Evolutionary conservation across 2,888 invertebrate genomes (phyloP).

Genomic region (Caenorhabditis uteleia): DNA sequence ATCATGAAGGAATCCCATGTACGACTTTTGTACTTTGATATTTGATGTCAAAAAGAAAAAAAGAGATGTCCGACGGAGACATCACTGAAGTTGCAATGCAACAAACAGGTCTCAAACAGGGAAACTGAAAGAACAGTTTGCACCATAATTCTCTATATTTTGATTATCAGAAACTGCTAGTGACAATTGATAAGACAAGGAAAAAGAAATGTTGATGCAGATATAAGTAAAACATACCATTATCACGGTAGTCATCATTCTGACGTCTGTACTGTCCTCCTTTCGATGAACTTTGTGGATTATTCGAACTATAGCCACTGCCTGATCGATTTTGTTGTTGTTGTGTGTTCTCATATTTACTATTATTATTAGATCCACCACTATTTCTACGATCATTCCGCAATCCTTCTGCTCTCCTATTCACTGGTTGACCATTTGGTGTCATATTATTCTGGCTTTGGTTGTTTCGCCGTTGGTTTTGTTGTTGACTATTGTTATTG

Average conservation of each 20-base stretch:
- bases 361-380: constrained; percentile 5
- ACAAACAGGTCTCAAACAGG: no score
- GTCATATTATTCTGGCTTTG: no score
- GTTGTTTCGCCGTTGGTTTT: constrained; percentile 11
- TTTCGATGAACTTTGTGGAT: constrained; percentile 1
- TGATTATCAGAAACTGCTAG: no score
- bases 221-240: constrained; percentile 10
- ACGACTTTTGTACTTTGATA: no score
- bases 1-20: no score
- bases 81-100: no score
- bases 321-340: constrained; percentile 1
- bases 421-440: constrained; percentile 25
- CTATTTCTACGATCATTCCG: constrained; percentile 32
- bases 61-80: no score
- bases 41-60: no score
- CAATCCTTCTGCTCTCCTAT: constrained; percentile 42
- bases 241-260: constrained; percentile 26
- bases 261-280: constrained; percentile 13
- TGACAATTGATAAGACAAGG: no score
- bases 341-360: neutral
- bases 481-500: constrained; percentile 15
- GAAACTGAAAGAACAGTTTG: no score
- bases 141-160: no score
- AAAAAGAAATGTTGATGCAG: no score
- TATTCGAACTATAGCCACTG: constrained; percentile 8